A percentile compares a stretch with the other conserved stretches of the same genome.
Evolutionary conservation across 1,140 invertebrate genomes (phyloP).

Genomic region (Thereuonema tuberculata): DNA sequence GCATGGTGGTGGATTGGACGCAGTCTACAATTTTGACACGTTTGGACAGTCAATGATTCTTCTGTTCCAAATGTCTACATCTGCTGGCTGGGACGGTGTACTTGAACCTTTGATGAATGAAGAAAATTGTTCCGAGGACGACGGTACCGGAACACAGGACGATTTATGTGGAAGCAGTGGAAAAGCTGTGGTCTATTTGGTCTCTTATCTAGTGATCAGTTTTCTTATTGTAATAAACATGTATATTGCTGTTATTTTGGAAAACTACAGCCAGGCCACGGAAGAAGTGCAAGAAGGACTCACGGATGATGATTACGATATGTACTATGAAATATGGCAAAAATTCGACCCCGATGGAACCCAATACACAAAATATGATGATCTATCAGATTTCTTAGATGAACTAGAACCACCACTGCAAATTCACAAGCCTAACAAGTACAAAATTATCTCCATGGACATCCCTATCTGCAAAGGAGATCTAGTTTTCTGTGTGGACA

Average conservation of each 20-base stretch:
- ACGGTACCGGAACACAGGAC: slow-evolving; percentile 69
- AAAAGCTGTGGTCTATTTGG: slow-evolving; percentile 84
- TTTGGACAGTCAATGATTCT: slow-evolving; percentile 95
- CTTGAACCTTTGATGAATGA: slow-evolving; percentile 92
- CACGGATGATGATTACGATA: slow-evolving; percentile 97
- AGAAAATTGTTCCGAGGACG: slow-evolving; percentile 72
- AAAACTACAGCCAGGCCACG: slow-evolving; percentile 95
- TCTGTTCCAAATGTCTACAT: slow-evolving; percentile 96
- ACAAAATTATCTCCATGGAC: slow-evolving; percentile 96
- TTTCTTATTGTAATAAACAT: slow-evolving; percentile 98
- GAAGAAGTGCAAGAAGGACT: slow-evolving; percentile 97
- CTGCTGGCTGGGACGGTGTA: slow-evolving; percentile 92
- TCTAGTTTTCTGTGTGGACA: slow-evolving; percentile 93
- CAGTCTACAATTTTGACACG: slow-evolving; percentile 98
- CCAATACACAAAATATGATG: slow-evolving; percentile 87
- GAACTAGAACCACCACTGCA: slow-evolving; percentile 83
- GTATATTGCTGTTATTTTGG: slow-evolving; percentile 98
- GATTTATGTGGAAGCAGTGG: slow-evolving; percentile 84
- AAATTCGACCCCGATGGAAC: slow-evolving; percentile 95
- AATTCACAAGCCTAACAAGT: slow-evolving; percentile 96
- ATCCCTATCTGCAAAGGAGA: slow-evolving; percentile 96
- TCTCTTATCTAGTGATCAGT: slow-evolving; percentile 92
- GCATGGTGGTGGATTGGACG: slow-evolving; percentile 72
- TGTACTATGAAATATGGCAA: slow-evolving; percentile 99
- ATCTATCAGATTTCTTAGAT: slow-evolving; percentile 87